Evolutionary conservation across 2,888 invertebrate genomes (phyloP), one percentile per base, ranked within the genome.

Genomic region (Apantesis nais): DNA sequence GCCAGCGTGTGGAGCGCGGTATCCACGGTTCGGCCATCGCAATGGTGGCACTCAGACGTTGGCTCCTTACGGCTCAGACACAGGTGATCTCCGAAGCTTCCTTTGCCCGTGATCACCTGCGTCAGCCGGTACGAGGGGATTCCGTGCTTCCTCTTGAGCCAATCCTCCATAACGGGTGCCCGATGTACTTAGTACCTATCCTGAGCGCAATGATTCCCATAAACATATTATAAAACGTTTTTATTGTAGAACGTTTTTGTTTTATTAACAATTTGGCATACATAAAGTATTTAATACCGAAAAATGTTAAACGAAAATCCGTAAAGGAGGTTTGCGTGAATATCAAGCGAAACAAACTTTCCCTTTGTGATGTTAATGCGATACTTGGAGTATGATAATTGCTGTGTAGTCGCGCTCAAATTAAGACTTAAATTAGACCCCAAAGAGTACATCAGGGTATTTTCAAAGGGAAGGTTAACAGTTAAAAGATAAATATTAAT

Each of bases 281-380:
- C 44, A 37, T 61, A 52, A 62, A 63, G 62, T 62, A 68, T 62
- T 52, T 55, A 25, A 68, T 68, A 62, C 31, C 68, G 39, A 62
- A 68, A 68, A 39, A 25, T 34, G 37, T 63, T 52, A 55, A 62
- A 68, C 37, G 34, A 62, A 68, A 62, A 68, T 62, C 62, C 52
- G 62, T 39, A 55, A 55, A 68, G 60, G 44, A 44, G 41, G 58
- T 64, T 69, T 69, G 44, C 48, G 52, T 68, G 37, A 62, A 52
- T 55, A 55, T 62, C 68, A 41, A 58, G 67, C 60, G 67, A 69
- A 55, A 58, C 60, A 69, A 69, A 69, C 69, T 69, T 69, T 65
- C 31, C 39, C 70, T 70, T 70, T 70, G 70, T 61, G 52, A 70
- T 70, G 70, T 70, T 70, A 70, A 70, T 70, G 66, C 37, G 69